Conservation (phyloP, 2,888 invertebrate genomes). For the Caenorhabditis sulstoni region DNA sequence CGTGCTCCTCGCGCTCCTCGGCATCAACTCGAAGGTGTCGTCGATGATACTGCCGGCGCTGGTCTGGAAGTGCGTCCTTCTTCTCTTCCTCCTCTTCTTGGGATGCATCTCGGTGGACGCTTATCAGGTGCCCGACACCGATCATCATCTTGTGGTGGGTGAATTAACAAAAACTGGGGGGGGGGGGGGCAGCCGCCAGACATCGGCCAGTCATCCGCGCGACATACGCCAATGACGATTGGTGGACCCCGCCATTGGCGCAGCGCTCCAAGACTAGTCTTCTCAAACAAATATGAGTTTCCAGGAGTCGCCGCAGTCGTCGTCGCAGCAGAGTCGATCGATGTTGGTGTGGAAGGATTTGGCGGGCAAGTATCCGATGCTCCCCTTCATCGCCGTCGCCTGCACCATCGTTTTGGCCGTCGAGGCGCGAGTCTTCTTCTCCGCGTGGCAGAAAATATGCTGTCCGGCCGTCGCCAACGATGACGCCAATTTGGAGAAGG, state of each 20-base stretch:
- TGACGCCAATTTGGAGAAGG: conserved; percentile 51
- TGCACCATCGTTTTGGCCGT: conserved; percentile 56
- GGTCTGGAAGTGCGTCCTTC: conserved; percentile 56
- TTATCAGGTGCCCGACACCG: conserved; percentile 52
- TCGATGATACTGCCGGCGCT: conserved; percentile 57
- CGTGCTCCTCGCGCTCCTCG: conserved; percentile 51
- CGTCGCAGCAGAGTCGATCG: conserved; percentile 15
- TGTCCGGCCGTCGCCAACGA: conserved; percentile 47
- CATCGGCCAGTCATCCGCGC: too few species aligned
- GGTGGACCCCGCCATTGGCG: too few species aligned
- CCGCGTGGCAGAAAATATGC: conserved; percentile 61
- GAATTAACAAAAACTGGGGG: too few species aligned
- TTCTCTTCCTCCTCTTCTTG: conserved; percentile 54
- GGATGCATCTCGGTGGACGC: conserved; percentile 60
- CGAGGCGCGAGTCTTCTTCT: conserved; percentile 60
- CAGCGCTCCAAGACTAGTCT: too few species aligned
- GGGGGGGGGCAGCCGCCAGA: too few species aligned
- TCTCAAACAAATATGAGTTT: too few species aligned
- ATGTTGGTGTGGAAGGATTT: conserved; percentile 55
- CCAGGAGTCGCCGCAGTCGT: too few species aligned
- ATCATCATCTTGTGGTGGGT: too few species aligned
- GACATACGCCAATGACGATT: too few species aligned
- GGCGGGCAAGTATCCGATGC: conserved; percentile 48
- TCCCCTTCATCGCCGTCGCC: conserved; percentile 55
- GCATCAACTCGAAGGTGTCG: conserved; percentile 56